Conservation (phyloP, 2,113 vertebrate genomes). For the Toxotes jaculatrix region DNA sequence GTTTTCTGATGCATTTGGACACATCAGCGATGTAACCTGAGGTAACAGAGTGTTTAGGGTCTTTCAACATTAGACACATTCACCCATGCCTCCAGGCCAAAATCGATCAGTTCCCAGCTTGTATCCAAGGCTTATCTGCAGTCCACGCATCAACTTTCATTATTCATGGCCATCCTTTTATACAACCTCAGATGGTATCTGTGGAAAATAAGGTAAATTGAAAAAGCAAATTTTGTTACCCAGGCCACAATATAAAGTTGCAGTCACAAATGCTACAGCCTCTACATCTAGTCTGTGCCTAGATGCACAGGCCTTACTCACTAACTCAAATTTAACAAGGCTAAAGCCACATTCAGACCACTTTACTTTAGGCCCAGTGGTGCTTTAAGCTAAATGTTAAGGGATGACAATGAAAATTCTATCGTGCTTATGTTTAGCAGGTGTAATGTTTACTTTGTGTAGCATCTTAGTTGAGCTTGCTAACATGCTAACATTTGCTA, state of each 20-base stretch:
- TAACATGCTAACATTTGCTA: neutral
- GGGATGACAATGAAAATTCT: neutral
- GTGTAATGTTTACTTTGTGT: no score
- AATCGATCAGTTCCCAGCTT: slow-evolving; percentile 42
- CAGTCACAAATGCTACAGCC: no score
- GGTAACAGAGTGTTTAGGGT: slow-evolving; percentile 51
- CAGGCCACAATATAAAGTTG: no score
- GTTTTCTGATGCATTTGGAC: slow-evolving; percentile 43
- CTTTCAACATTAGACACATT: slow-evolving; percentile 49
- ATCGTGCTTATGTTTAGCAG: no score
- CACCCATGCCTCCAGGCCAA: slow-evolving; percentile 33
- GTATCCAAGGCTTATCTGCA: slow-evolving; percentile 38
- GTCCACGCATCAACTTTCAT: slow-evolving; percentile 29
- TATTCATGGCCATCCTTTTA: slow-evolving; percentile 40
- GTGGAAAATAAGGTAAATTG: slow-evolving; percentile 3
- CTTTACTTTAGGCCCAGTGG: no score
- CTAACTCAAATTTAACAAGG: no score
- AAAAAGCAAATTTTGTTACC: neutral
- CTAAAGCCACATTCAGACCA: no score
- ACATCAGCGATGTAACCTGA: slow-evolving; percentile 47
- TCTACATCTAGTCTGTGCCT: no score
- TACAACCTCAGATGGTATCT: slow-evolving; percentile 6
- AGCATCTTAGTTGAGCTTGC: no score
- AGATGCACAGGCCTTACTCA: no score
- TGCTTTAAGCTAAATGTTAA: neutral